These are phyloP conservation scores for Ibidorhyncha struthersii DNA, from an alignment of 2,113 vertebrate genomes.

Conservation along the genomic window DNA sequence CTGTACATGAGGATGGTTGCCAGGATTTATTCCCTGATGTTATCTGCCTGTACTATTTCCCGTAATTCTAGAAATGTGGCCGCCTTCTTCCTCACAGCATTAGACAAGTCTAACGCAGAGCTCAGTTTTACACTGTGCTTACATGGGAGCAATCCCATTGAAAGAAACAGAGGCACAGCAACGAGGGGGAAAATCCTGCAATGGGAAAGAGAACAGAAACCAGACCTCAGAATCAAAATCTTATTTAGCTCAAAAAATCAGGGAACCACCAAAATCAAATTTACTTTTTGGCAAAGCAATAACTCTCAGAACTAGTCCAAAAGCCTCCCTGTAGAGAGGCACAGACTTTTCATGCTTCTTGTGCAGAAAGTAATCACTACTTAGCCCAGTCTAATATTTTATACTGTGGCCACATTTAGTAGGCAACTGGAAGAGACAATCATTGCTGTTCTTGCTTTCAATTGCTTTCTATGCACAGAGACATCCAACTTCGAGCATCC, in stretches of 20 bases:
- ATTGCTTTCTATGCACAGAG: background rate
- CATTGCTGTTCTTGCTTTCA: background rate
- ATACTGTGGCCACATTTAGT: background rate
- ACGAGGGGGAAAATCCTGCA: background rate
- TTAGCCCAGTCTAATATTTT: background rate
- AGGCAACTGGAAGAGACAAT: background rate
- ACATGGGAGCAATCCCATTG: background rate
- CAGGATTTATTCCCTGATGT: background rate
- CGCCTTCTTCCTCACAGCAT: background rate
- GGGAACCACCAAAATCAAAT: background rate
- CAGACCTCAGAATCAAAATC: background rate
- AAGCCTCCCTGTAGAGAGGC: constrained; percentile 11
- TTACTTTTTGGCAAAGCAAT: constrained; percentile 24
- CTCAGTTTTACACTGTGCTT: fast-evolving
- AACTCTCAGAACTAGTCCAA: constrained; percentile 39
- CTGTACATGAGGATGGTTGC: background rate
- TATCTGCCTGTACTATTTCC: background rate
- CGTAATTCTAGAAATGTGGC: background rate
- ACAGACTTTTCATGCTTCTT: constrained; percentile 1
- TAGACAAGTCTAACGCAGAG: background rate
- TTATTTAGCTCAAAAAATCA: background rate
- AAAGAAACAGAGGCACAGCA: background rate
- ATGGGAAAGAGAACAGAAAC: background rate
- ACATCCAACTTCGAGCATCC: background rate
- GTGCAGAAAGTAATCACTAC: background rate